Conservation (phyloP, 1,140 invertebrate species). For the Drosophila virilis region DNA sequence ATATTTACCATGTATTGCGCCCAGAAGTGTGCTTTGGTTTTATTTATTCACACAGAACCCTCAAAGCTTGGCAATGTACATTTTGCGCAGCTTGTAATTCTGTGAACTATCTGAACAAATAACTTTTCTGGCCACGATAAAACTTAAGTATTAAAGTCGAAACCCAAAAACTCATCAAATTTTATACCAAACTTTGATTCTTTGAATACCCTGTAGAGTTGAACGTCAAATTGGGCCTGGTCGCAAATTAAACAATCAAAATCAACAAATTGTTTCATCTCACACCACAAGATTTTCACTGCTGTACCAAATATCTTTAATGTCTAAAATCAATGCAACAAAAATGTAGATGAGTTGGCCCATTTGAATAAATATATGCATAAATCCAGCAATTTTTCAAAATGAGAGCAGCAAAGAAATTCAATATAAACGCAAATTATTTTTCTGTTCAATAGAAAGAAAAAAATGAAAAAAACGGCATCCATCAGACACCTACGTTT, state of each 20-base stretch:
- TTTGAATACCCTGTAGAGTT: neutral
- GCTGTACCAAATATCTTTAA: constrained; percentile 15
- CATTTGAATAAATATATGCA: constrained; percentile 70
- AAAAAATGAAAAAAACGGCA: constrained; percentile 14
- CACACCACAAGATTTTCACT: constrained; percentile 11
- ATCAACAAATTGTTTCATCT: neutral
- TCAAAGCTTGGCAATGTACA: neutral
- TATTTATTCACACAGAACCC: constrained; percentile 26
- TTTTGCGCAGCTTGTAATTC: neutral
- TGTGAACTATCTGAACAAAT: constrained; percentile 2
- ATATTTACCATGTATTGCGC: constrained; percentile 34
- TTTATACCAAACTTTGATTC: neutral
- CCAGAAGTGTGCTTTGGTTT: constrained; percentile 48
- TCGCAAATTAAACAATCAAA: neutral
- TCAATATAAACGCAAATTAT: constrained; percentile 79
- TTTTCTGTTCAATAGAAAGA: constrained; percentile 38
- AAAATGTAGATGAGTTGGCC: constrained; percentile 41
- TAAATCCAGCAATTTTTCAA: constrained; percentile 57
- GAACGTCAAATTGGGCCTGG: neutral
- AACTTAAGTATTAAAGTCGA: neutral
- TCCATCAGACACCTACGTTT: neutral
- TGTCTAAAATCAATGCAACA: constrained; percentile 58
- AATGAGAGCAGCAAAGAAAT: constrained; percentile 39
- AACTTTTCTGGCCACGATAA: neutral
- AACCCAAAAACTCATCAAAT: neutral